Conservation (phyloP, 2,888 invertebrate genomes). For the Timema podura region DNA sequence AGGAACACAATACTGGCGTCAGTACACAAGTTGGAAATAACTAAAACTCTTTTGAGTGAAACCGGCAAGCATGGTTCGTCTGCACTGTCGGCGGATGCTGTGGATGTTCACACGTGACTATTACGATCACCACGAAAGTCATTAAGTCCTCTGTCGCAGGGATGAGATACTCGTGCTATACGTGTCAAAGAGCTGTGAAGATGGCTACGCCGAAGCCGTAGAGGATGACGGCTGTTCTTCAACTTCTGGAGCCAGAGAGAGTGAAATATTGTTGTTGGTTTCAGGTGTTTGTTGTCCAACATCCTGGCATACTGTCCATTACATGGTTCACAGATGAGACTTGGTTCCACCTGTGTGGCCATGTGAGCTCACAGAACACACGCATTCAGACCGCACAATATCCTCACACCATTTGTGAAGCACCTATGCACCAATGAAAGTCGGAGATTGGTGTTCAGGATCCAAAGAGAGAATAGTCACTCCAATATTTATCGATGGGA, state of each 20-base stretch:
- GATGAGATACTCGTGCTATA: background rate
- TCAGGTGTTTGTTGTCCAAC: no score
- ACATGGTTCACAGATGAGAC: no score
- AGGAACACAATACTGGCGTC: no score
- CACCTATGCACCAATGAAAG: slow-evolving; percentile 13
- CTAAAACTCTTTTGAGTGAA: no score
- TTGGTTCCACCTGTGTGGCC: no score
- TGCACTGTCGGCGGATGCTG: background rate
- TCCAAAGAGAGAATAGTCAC: no score
- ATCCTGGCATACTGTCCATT: no score
- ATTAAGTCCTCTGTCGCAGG: background rate
- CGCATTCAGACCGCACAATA: no score
- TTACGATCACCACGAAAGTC: background rate
- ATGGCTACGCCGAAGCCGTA: background rate
- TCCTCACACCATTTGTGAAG: slow-evolving; percentile 33
- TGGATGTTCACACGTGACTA: background rate
- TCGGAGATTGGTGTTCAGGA: no score
- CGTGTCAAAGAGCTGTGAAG: background rate
- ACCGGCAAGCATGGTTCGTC: background rate
- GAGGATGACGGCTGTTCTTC: no score
- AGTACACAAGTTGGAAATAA: no score
- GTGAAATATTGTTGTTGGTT: no score
- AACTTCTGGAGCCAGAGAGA: background rate
- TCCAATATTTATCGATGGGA: slow-evolving; percentile 27
- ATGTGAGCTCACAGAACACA: background rate